phyloP scores from a whole-genome alignment of 2,888 invertebrate species.

The Tethea ocularis region DNA sequence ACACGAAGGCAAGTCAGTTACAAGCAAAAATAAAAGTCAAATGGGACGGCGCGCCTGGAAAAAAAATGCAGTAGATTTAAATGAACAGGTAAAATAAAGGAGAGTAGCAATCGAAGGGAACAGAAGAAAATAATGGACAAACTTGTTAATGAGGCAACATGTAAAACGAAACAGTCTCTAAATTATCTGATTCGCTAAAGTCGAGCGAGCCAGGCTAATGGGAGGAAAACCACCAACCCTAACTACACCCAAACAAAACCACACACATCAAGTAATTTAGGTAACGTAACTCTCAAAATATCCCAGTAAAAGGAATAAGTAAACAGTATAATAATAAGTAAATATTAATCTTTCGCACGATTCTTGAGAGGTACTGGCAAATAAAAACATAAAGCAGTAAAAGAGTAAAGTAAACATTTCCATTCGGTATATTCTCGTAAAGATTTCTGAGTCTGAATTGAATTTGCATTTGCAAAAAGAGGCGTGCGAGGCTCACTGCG shows the following conservation, averaged over 20 bases:
- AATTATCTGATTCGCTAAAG: conserved; percentile 51
- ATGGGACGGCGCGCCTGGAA: conserved; percentile 35
- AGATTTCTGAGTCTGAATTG: conserved; percentile 59
- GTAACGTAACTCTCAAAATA: conserved; percentile 34
- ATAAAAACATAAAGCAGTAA: conserved; percentile 46
- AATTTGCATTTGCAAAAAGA: conserved; percentile 60
- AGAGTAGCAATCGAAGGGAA: conserved; percentile 39
- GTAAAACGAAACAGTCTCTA: conserved; percentile 43
- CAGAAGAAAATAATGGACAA: conserved; percentile 38
- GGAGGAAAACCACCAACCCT: conserved; percentile 24
- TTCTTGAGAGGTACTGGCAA: conserved; percentile 34
- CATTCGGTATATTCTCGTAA: conserved; percentile 56
- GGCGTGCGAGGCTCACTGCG: conserved; percentile 41
- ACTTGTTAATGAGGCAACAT: conserved; percentile 57
- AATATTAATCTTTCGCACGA: conserved; percentile 51
- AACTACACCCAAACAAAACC: conserved; percentile 36
- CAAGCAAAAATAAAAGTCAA: conserved; percentile 59
- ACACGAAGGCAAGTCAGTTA: conserved; percentile 43
- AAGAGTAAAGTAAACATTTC: conserved; percentile 56
- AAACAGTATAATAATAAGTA: no score
- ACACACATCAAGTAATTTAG: conserved; percentile 44
- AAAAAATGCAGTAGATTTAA: conserved; percentile 36
- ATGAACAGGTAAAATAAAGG: conserved; percentile 46
- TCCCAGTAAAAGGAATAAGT: conserved; percentile 34
- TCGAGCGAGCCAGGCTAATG: conserved; percentile 33